Percentiles rank a stretch among this genome's conserved stretches.
Conservation (phyloP, 2,797 vertebrate genomes). For the Petrocephalus schoutedeni region DNA sequence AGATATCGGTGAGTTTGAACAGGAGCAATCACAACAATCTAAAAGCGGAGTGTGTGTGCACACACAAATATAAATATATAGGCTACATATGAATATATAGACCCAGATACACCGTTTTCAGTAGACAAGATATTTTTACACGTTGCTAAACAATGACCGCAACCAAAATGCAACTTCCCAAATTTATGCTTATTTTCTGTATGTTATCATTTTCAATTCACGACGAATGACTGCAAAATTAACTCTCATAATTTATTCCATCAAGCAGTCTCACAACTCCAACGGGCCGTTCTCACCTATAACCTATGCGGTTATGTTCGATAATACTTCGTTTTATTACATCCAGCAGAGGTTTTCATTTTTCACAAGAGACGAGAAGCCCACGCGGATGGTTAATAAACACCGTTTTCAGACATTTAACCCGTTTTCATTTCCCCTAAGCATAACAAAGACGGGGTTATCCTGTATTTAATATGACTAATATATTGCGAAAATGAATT, state of each 20-base stretch:
- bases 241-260: not conserved
- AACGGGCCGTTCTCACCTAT: slow-evolving; percentile 42
- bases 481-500: not conserved
- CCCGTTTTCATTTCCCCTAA: slow-evolving; percentile 39
- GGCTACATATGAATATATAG: no score
- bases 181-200: not conserved
- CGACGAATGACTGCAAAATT: not conserved
- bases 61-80: not conserved
- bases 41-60: not conserved
- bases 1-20: not conserved
- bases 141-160: not conserved
- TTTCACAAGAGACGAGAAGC: slow-evolving; percentile 64
- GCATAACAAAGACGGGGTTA: not conserved
- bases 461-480: not conserved
- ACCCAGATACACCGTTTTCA: no score
- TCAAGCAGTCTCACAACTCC: not conserved
- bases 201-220: not conserved
- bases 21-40: not conserved
- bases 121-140: no score
- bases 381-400: slow-evolving; percentile 43
- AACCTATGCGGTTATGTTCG: slow-evolving; percentile 61
- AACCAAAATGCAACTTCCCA: not conserved
- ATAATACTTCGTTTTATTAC: slow-evolving; percentile 67
- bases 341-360: slow-evolving; percentile 68
- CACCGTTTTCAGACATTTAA: slow-evolving; percentile 31